Evolutionary conservation across 2,113 vertebrate species (phyloP), one percentile per base, ranked within the genome.

Genomic region (Passerina amoena): DNA sequence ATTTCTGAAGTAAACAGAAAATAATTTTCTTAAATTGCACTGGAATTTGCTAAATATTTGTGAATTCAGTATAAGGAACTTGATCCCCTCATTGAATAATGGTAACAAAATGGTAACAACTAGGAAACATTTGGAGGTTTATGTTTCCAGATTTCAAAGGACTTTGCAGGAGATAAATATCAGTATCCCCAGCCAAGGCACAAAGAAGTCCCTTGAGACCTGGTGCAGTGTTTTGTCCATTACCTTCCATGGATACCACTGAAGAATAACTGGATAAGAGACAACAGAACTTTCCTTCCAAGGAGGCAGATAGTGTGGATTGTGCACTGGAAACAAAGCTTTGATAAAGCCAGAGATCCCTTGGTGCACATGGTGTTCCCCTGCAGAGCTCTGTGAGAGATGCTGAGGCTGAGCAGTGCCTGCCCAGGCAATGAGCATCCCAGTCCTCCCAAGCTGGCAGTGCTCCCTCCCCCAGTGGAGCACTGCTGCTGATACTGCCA

Each of bases 351-450:
- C 61, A n/a, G 57, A 45, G 51, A 6, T 37, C 25, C 48, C n/a
- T 6, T 0, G 17, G 28, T 4, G 5, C 2, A 0, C 0, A 0
- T 3, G n/a, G 9, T 8, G 40, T 21, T 70, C 35, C 20, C 4
- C 8, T n/a, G 44, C 5, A 61, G 44, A 40, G 28, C 50, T 70
- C 40, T 44, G 20, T 4, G 10, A 17, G 65, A 51, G 51, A 65
- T 84, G 44, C 35, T 0, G 5, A 47, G 50, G 28, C 27, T 0
- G 1, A 35, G n/a, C 15, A 81, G 54, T 12, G 17, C 48, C 44
- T 42, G 56, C 61, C 6, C 19, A 30, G 44, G 54, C 50, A 31
- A 7, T 15, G 11, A 22, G n/a, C 0, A 0, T 18, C 9, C 44
- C 45, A 6, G n/a, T 16, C 59, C 64, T 42, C 69, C 14, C 15